A percentile compares a stretch with the other conserved stretches of the same genome.
Evolutionary conservation across 2,888 invertebrate genomes (phyloP).

Genomic region (Phengaris alcon): DNA sequence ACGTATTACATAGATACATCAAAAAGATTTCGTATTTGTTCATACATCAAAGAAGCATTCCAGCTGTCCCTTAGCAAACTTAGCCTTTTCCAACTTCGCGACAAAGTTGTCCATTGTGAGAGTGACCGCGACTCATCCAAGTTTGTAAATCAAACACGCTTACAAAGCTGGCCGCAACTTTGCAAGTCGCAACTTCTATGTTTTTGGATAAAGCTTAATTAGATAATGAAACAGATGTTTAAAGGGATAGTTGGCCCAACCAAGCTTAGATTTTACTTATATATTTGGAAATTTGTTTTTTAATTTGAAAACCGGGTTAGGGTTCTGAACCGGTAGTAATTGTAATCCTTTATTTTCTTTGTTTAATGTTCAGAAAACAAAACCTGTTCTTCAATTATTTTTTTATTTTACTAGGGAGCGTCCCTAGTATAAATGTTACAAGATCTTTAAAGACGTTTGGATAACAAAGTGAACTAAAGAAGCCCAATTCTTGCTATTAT

Average conservation of each 20-base stretch:
- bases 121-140: slow-evolving; percentile 11
- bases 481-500: too few species aligned
- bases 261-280: too few species aligned
- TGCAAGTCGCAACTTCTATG: background rate
- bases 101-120: slow-evolving; percentile 13
- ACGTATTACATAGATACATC: background rate
- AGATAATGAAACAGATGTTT: slow-evolving; percentile 4
- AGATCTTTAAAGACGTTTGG: too few species aligned
- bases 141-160: slow-evolving; percentile 14
- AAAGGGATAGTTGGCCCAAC: background rate
- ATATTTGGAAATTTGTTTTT: too few species aligned
- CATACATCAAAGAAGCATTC: slow-evolving; percentile 10
- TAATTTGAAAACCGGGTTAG: too few species aligned
- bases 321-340: too few species aligned
- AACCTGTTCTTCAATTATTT: too few species aligned
- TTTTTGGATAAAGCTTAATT: slow-evolving; percentile 16
- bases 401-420: too few species aligned
- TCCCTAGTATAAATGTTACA: too few species aligned
- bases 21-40: slow-evolving; percentile 13
- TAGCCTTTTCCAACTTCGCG: slow-evolving; percentile 3
- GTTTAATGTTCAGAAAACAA: too few species aligned
- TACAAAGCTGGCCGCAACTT: background rate
- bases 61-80: background rate
- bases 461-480: too few species aligned
- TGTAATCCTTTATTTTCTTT: too few species aligned